Conservation (phyloP, 2,888 invertebrate species). For the Sphecodes monilicornis region DNA sequence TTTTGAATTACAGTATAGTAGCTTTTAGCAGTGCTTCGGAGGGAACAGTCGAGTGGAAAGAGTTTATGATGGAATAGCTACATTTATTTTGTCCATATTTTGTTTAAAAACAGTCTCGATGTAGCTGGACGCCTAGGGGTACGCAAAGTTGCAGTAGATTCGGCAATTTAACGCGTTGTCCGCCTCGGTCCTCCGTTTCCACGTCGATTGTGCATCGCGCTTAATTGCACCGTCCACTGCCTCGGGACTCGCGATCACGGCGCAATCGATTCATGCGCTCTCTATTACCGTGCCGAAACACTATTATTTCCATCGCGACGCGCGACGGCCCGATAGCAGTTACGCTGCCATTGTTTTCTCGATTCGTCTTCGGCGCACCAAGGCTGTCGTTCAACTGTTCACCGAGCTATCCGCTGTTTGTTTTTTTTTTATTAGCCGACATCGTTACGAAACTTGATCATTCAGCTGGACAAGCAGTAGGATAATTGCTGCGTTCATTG, state of each 20-base stretch:
- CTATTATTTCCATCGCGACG: conserved; percentile 1
- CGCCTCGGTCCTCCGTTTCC: not conserved
- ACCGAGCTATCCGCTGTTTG: not conserved
- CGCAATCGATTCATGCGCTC: conserved; percentile 4
- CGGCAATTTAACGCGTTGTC: not conserved
- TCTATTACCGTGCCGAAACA: not conserved
- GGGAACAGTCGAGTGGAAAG: not conserved
- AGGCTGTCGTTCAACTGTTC: not conserved
- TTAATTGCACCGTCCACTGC: conserved; percentile 1
- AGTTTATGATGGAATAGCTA: not conserved
- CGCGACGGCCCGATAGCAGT: not conserved
- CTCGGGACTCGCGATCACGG: not conserved
- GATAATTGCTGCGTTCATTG: not conserved
- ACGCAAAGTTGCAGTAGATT: not conserved
- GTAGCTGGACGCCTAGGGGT: not conserved
- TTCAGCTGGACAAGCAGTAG: conserved; percentile 1
- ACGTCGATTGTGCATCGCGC: not conserved
- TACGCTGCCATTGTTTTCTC: not conserved
- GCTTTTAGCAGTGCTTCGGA: not conserved
- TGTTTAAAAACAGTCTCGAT: not conserved
- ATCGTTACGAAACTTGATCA: not conserved
- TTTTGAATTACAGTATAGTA: not conserved
- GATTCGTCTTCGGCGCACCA: not conserved
- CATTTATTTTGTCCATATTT: not conserved
- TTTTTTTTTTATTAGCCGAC: not conserved